These are phyloP conservation scores for Ataeniobius toweri DNA, from an alignment of 2,797 vertebrate genomes.

Conservation along the genomic window DNA sequence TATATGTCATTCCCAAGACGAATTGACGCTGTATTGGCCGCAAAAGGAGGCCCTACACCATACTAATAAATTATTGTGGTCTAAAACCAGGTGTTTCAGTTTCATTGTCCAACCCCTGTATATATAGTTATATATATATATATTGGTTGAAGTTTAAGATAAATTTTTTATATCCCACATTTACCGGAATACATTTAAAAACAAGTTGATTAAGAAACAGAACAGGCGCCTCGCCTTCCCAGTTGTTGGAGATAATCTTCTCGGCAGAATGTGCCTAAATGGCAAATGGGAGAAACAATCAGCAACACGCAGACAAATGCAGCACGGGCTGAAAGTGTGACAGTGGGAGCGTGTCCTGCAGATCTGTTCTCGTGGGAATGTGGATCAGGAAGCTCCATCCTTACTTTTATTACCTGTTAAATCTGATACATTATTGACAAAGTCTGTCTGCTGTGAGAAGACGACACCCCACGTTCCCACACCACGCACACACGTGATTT, in stretches of 20 bases:
- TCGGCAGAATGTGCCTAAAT: background rate
- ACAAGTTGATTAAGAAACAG: background rate
- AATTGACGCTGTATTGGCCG: too few species aligned
- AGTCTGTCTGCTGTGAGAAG: constrained; percentile 21
- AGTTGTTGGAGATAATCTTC: background rate
- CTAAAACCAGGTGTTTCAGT: too few species aligned
- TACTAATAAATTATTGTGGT: too few species aligned
- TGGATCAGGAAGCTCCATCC: constrained; percentile 19
- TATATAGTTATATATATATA: background rate
- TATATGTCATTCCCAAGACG: too few species aligned
- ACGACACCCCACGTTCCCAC: constrained; percentile 36
- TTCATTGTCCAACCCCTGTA: too few species aligned
- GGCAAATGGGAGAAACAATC: background rate
- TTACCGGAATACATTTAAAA: background rate
- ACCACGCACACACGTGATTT: constrained; percentile 12
- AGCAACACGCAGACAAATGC: constrained; percentile 23
- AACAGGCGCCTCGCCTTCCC: background rate
- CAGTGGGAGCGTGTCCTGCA: constrained; percentile 35
- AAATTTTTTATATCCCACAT: too few species aligned
- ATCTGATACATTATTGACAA: constrained; percentile 26
- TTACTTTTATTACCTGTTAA: constrained; percentile 54
- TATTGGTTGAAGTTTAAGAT: background rate
- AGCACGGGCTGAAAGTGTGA: constrained; percentile 35
- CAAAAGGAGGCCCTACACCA: too few species aligned
- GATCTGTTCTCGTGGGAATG: constrained; percentile 34